A percentile compares a stretch with the other conserved stretches of the same genome.
phyloP scores from a whole-genome alignment of 2,113 vertebrate species.

The Rynchops niger region DNA sequence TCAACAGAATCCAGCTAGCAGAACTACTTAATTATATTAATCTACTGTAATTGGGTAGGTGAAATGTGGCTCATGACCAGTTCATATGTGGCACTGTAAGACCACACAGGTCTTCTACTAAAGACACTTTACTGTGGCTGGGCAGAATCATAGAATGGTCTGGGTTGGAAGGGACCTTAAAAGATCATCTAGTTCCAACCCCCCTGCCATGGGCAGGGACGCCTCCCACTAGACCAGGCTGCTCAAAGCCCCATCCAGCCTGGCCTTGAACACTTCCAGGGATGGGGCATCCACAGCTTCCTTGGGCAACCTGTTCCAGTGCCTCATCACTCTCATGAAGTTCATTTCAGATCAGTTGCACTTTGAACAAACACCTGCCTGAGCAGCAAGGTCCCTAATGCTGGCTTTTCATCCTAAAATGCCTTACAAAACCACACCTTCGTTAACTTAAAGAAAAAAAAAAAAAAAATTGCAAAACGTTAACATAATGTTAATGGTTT shows the following conservation, averaged over 20 bases:
- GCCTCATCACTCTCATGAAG: background rate
- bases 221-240: background rate
- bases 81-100: background rate
- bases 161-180: background rate
- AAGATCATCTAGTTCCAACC: background rate
- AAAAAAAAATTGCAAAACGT: background rate
- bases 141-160: background rate
- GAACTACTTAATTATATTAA: background rate
- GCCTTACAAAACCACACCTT: background rate
- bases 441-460: background rate
- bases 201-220: background rate
- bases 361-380: background rate
- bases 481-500: fast-evolving
- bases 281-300: background rate
- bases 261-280: background rate
- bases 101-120: background rate
- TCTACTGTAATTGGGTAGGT: fast-evolving
- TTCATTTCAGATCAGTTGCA: background rate
- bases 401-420: background rate
- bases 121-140: fast-evolving
- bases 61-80: background rate
- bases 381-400: background rate
- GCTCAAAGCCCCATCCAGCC: background rate
- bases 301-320: background rate
- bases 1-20: background rate